Evolutionary conservation across 2,888 invertebrate genomes (phyloP), one percentile per base, ranked within the genome.

Genomic region (Xanthia togata): DNA sequence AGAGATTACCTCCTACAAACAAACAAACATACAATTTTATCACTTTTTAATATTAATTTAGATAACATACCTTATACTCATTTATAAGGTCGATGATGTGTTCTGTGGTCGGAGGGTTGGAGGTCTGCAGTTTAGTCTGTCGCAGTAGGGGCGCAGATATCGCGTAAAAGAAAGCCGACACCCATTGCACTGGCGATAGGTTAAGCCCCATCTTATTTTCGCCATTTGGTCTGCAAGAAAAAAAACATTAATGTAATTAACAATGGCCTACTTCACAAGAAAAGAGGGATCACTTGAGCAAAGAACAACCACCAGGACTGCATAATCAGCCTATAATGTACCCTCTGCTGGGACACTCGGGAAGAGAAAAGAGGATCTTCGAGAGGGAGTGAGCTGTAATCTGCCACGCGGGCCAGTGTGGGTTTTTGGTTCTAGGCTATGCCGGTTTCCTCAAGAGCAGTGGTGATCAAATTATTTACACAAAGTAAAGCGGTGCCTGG

Each of bases 21-120:
- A 31, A 31, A 31, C 31, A 31, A 31, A 31, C 31, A 31, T n/a
- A n/a, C n/a, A n/a, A 31, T 31, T 31, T 31, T 31, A 31, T 2
- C 31, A 31, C 31, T 31, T 31, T 31, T 31, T 31, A 31, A 31
- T 31, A 31, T 31, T 62, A 26, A 12, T 23, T 47, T 17, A 2
- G 1, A 23, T 12, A 59, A 78, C 82, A 76, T 87, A 95, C 96
- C 92, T 89, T 94, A 81, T 95, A 95, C 70, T 94, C 88, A 59
- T 95, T 95, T 20, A 96, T 94, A 6, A 94, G 87, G 53, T 95
- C 92, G 26, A 95, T 91, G 3, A 93, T 64, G 73, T 94, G 93
- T 8, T 93, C 93, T 0, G 86, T 55, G 12, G 93, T 90, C 4
- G 82, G 79, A 0, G 91, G 86, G 0, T 86, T 91, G 0, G 95